A percentile compares a stretch with the other conserved stretches of the same genome.
phyloP scores from a whole-genome alignment of 2,113 vertebrate species.

The Myodes glareolus region DNA sequence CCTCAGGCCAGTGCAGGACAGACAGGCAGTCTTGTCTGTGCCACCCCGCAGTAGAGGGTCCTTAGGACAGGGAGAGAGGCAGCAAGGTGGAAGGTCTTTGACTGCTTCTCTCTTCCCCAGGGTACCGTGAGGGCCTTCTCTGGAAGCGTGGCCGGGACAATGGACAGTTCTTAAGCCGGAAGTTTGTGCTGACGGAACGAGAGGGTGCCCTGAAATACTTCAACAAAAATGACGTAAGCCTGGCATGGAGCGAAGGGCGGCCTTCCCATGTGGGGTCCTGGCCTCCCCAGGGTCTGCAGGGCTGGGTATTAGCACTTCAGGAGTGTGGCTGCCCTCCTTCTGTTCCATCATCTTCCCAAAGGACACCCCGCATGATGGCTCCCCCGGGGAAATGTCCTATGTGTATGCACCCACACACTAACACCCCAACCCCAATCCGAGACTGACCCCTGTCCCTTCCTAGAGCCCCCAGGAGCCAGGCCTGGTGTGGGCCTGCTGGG shows the following conservation, averaged over 20 bases:
- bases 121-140: constrained; percentile 96
- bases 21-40: neutral
- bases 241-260: rapidly evolving
- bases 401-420: neutral
- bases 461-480: neutral
- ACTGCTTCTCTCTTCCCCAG: constrained; percentile 80
- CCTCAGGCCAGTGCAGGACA: neutral
- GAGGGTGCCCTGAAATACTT: constrained; percentile 97
- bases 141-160: constrained; percentile 98
- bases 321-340: no score
- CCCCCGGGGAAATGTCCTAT: neutral
- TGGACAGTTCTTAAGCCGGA: constrained; percentile 95
- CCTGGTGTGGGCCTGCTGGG: neutral
- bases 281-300: neutral
- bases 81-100: neutral
- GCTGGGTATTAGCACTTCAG: neutral
- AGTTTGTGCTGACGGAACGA: constrained; percentile 94
- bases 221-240: constrained; percentile 96
- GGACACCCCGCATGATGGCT: no score
- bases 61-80: neutral
- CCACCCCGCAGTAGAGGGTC: neutral
- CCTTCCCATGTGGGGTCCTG: rapidly evolving
- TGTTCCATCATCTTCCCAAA: neutral
- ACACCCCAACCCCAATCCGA: rapidly evolving
- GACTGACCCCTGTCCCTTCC: neutral